These are phyloP conservation scores for Progne subis DNA, from an alignment of 2,113 vertebrate species.

Conservation along the genomic window DNA sequence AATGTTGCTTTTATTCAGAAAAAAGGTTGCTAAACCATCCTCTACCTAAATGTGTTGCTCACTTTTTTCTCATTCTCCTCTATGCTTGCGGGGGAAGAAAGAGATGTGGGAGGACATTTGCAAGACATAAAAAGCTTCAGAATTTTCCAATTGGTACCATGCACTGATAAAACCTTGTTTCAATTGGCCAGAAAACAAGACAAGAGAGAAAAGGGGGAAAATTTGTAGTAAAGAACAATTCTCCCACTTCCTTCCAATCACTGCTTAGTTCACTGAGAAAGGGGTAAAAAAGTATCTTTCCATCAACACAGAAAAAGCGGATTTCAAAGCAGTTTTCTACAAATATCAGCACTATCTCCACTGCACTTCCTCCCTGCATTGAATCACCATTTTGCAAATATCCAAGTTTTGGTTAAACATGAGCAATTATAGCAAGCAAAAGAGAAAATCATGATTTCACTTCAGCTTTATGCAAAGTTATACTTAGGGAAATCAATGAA, in stretches of 20 bases:
- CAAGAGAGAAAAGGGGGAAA: background rate
- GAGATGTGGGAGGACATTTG: slow-evolving; percentile 48
- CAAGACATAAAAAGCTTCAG: slow-evolving; percentile 55
- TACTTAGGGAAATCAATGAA: background rate
- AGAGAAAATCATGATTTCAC: slow-evolving; percentile 8
- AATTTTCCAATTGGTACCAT: slow-evolving; percentile 39
- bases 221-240: background rate
- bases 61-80: slow-evolving; percentile 12
- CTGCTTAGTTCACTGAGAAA: background rate
- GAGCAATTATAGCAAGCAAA: slow-evolving; percentile 24
- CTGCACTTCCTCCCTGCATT: background rate
- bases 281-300: background rate
- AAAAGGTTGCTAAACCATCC: background rate
- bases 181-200: background rate
- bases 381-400: slow-evolving; percentile 14
- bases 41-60: slow-evolving; percentile 11
- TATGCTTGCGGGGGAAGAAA: background rate
- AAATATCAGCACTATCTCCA: background rate
- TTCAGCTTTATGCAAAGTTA: background rate
- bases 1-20: slow-evolving; percentile 33
- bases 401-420: slow-evolving; percentile 20
- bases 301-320: background rate
- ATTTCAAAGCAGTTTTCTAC: slow-evolving; percentile 5
- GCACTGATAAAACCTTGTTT: slow-evolving; percentile 31
- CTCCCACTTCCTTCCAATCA: background rate